These are phyloP conservation scores for Hydractinia symbiolongicarpus DNA, from an alignment of 30 jellyfish, hydroid and myxozoan species.

Conservation along the genomic window DNA sequence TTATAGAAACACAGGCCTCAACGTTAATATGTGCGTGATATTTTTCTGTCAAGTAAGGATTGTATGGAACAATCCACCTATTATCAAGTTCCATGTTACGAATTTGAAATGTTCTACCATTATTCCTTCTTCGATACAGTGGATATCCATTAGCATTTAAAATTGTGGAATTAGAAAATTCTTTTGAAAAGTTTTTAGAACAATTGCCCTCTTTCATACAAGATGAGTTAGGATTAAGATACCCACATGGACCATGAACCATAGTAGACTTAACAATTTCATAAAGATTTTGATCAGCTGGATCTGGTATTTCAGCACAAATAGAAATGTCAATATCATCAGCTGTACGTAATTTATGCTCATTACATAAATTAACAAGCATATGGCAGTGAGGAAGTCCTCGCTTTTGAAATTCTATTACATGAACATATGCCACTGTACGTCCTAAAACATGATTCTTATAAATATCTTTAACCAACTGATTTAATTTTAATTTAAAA, in stretches of 20 bases:
- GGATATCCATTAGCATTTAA: slow-evolving; percentile 50
- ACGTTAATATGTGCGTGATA: slow-evolving; percentile 57
- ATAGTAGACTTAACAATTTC: slow-evolving; percentile 44
- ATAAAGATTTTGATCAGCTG: slow-evolving; percentile 34
- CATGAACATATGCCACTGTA: slow-evolving; percentile 32
- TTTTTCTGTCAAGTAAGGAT: slow-evolving; percentile 36
- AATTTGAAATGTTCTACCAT: slow-evolving; percentile 17
- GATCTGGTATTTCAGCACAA: slow-evolving; percentile 67
- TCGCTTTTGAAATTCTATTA: slow-evolving; percentile 53
- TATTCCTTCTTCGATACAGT: slow-evolving; percentile 42
- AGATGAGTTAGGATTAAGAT: slow-evolving; percentile 32
- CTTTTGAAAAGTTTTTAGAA: slow-evolving; percentile 24
- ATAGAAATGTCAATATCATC: slow-evolving; percentile 50
- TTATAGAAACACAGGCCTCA: slow-evolving; percentile 44
- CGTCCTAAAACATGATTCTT: slow-evolving; percentile 24
- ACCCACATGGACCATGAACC: slow-evolving; percentile 82
- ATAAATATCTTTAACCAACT: not conserved
- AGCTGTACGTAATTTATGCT: slow-evolving; percentile 43
- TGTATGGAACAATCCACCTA: slow-evolving; percentile 63
- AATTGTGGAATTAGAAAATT: slow-evolving; percentile 15
- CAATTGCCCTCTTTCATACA: slow-evolving; percentile 67
- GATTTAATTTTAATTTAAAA: slow-evolving; percentile 9
- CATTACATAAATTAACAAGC: slow-evolving; percentile 48
- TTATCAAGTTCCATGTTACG: slow-evolving; percentile 29
- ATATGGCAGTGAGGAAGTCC: slow-evolving; percentile 68